Conservation (phyloP, 1,140 invertebrate genomes). For the Drosophila equinoxialis region DNA sequence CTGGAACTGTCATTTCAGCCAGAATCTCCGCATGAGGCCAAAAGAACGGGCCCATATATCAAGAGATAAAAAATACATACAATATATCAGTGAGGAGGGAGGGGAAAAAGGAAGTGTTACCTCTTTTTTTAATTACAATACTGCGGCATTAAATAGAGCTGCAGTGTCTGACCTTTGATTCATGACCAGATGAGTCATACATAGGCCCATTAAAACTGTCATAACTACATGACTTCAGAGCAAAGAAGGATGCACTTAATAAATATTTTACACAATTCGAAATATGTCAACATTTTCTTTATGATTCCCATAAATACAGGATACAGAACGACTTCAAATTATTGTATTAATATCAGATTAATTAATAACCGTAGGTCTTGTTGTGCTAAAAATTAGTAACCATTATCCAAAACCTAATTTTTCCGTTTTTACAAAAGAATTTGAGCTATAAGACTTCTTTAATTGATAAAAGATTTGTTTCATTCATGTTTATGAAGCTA, state of each 20-base stretch:
- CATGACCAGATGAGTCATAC: slow-evolving; percentile 48
- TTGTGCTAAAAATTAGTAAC: too few species aligned
- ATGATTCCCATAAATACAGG: too few species aligned
- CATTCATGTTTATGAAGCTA: not conserved
- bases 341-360: too few species aligned
- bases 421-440: too few species aligned
- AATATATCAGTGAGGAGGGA: slow-evolving; percentile 47
- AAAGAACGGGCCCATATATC: not conserved
- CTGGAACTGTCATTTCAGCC: slow-evolving; percentile 69
- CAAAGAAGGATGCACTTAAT: not conserved
- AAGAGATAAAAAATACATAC: slow-evolving; percentile 1
- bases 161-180: slow-evolving; percentile 57
- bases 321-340: too few species aligned
- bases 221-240: slow-evolving; percentile 14
- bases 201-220: slow-evolving; percentile 27
- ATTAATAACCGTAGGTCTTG: too few species aligned
- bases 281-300: not conserved
- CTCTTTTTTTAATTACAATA: slow-evolving; percentile 76
- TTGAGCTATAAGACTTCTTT: too few species aligned
- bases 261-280: not conserved
- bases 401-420: too few species aligned
- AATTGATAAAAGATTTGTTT: too few species aligned
- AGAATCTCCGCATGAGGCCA: slow-evolving; percentile 49
- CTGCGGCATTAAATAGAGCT: slow-evolving; percentile 66
- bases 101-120: slow-evolving; percentile 46